Conservation (phyloP, 1,140 invertebrate species). For the Euschistus heros region DNA sequence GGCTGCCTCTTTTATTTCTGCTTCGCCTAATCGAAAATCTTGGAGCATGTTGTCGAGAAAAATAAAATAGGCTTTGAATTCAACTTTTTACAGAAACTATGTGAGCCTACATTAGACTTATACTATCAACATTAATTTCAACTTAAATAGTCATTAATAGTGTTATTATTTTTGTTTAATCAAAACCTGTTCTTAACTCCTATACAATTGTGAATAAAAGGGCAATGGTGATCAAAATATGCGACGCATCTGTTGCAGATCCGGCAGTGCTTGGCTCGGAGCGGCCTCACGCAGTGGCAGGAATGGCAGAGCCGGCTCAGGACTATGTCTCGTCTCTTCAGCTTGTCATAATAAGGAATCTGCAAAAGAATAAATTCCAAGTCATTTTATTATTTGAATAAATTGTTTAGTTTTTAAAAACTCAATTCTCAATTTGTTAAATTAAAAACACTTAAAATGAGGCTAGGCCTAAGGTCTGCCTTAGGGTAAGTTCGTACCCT, state of each 20-base stretch:
- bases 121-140: too few species aligned
- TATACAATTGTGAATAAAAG: slow-evolving; percentile 90
- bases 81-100: too few species aligned
- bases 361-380: slow-evolving; percentile 16
- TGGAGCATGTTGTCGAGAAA: too few species aligned
- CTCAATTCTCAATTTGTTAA: not conserved
- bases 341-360: slow-evolving; percentile 33
- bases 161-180: too few species aligned
- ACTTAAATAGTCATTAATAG: too few species aligned
- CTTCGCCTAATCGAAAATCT: too few species aligned
- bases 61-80: too few species aligned
- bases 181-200: slow-evolving; percentile 59
- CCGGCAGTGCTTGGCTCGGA: slow-evolving; percentile 82
- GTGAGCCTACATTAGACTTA: too few species aligned
- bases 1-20: too few species aligned
- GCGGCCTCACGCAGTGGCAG: slow-evolving; percentile 72
- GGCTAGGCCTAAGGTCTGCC: too few species aligned
- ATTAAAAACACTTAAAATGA: not conserved
- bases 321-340: slow-evolving; percentile 42
- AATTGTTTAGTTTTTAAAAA: not conserved
- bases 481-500: too few species aligned
- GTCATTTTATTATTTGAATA: not conserved
- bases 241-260: slow-evolving; percentile 85
- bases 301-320: slow-evolving; percentile 80
- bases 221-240: slow-evolving; percentile 91